Evolutionary conservation across 2,888 invertebrate species (phyloP), one percentile per base, ranked within the genome.

Genomic region (Lampropteryx suffumata): DNA sequence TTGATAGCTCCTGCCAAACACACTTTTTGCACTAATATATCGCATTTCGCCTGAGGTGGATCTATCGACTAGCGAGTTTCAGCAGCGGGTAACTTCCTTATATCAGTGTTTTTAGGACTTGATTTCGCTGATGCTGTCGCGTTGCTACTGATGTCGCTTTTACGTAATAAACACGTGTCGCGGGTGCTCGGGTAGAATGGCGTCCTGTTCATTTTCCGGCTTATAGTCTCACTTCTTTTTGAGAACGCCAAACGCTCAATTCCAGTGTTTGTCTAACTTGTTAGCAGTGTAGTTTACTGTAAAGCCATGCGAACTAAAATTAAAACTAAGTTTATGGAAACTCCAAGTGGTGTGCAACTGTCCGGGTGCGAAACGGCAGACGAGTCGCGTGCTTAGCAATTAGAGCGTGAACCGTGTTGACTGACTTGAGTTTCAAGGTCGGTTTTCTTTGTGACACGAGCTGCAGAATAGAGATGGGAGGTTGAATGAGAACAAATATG

Each of bases 371-470:
- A 30, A 46, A 13, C 53, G 33, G 46, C 51, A 60, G 59, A 57
- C 58, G 50, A 48, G 62, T 76, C 70, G 76, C 73, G 70, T 73
- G 78, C 62, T 48, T 42, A 37, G 52, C 67, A 76, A 79, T 64
- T 78, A 64, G 79, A 73, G 74, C 76, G 73, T 60, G 69, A 75
- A 73, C 33, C 26, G 26, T 40, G 32, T 26, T 30, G 29, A 35
- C 24, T 40, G 40, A 17, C 47, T 39, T 34, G 2, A 17, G 34
- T 52, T 40, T 35, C 44, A 45, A 49, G 53, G 53, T 41, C 32
- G 32, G 24, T 21, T 27, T 35, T 36, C 36, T 40, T 36, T 50
- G 24, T 48, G 43, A 44, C 35, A 36, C 41, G 29, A 43, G 30
- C 21, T 30, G 30, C 27, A 37, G 30, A 17, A 43, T 14, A n/a